These are phyloP conservation scores for Nothocercus julius DNA, from an alignment of 2,113 vertebrate genomes.

Conservation along the genomic window DNA sequence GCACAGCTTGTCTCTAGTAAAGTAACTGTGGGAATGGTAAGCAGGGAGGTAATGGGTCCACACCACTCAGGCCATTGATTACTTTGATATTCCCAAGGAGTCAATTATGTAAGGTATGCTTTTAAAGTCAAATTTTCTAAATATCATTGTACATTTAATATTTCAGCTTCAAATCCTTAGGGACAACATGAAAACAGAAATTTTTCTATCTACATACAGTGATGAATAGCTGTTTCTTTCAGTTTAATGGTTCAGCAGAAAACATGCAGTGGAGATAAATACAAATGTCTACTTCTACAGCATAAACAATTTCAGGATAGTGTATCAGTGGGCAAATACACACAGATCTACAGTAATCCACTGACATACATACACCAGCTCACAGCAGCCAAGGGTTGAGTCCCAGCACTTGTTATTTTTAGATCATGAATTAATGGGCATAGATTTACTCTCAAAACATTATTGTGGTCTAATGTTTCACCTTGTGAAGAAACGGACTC, in stretches of 20 bases:
- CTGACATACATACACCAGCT: not conserved
- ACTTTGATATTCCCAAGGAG: not conserved
- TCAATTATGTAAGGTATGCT: not conserved
- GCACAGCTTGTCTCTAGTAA: not conserved
- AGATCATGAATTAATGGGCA: not conserved
- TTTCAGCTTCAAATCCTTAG: not conserved
- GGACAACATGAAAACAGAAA: not conserved
- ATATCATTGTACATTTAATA: not conserved
- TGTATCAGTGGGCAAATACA: not conserved
- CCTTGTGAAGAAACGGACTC: no score
- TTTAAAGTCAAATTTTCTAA: not conserved
- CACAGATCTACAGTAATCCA: not conserved
- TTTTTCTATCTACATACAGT: not conserved
- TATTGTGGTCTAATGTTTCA: not conserved
- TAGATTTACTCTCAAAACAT: slow-evolving; percentile 2
- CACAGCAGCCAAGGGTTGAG: not conserved
- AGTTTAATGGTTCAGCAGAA: not conserved
- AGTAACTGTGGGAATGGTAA: not conserved
- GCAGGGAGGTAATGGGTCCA: not conserved
- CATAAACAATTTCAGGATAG: not conserved
- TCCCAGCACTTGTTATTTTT: slow-evolving; percentile 12
- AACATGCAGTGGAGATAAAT: not conserved
- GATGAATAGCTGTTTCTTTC: not conserved
- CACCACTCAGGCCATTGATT: not conserved
- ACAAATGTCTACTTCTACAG: not conserved